A percentile compares a stretch with the other conserved stretches of the same genome.
Evolutionary conservation across 2,113 vertebrate species (phyloP).

Genomic region (Callocephalon fimbriatum): DNA sequence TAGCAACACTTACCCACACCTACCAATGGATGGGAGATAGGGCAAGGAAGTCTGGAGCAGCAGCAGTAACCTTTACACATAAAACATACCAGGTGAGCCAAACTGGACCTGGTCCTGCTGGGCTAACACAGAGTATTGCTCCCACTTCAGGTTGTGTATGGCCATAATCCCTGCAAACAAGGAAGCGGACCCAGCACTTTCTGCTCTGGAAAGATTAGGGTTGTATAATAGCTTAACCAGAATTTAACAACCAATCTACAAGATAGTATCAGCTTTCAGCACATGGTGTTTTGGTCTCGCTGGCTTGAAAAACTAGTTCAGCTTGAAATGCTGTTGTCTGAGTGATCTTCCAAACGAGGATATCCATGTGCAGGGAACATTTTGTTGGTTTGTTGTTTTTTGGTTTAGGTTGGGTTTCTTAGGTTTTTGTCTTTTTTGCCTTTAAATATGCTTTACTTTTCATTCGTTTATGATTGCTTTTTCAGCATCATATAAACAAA

Average conservation of each 20-base stretch:
- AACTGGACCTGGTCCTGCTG: background rate
- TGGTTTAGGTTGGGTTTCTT: background rate
- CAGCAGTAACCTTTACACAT: background rate
- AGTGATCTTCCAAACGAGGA: background rate
- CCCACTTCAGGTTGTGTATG: fast-evolving
- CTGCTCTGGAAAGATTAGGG: background rate
- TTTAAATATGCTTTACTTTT: background rate
- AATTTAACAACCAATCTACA: background rate
- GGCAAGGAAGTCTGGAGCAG: background rate
- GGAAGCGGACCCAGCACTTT: background rate
- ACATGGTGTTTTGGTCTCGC: background rate
- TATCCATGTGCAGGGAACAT: background rate
- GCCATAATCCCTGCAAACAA: fast-evolving
- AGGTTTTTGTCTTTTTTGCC: background rate
- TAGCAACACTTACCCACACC: fast-evolving
- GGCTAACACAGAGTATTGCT: background rate
- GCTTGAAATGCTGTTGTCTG: background rate
- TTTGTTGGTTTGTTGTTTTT: background rate
- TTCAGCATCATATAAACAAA: background rate
- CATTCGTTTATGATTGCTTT: background rate
- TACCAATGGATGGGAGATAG: fast-evolving
- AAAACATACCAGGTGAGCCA: background rate
- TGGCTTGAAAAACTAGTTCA: background rate
- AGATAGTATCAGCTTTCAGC: background rate
- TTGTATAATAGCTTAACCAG: background rate